These are phyloP conservation scores for Nannoperca australis DNA, from an alignment of 2,797 vertebrate genomes.

Conservation along the genomic window DNA sequence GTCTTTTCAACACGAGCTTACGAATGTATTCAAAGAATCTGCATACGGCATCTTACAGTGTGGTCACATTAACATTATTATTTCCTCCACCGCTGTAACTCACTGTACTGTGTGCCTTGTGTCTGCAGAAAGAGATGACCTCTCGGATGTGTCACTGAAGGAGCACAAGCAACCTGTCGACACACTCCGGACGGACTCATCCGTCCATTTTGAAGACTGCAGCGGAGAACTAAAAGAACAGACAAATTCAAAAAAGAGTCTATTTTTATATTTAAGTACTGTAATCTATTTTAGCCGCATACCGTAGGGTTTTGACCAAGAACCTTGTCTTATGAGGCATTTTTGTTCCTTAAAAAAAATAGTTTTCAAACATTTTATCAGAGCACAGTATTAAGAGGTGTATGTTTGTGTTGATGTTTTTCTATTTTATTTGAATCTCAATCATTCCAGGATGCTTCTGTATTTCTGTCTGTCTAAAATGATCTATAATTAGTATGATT, in stretches of 20 bases:
- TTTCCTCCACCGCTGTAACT: constrained; percentile 1
- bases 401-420: constrained; percentile 75
- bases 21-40: neutral
- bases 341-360: constrained; percentile 68
- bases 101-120: neutral
- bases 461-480: constrained; percentile 67
- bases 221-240: constrained; percentile 68
- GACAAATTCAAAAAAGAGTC: constrained; percentile 80
- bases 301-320: constrained; percentile 76
- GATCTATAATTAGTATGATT: constrained; percentile 71
- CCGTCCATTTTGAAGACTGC: constrained; percentile 71
- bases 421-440: constrained; percentile 76
- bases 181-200: constrained; percentile 46
- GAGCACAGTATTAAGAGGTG: constrained; percentile 82
- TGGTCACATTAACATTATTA: neutral
- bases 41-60: neutral
- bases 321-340: constrained; percentile 64
- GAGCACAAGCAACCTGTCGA: constrained; percentile 31
- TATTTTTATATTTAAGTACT: constrained; percentile 91
- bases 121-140: constrained; percentile 96
- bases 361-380: constrained; percentile 70
- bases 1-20: neutral
- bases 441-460: constrained; percentile 79
- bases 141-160: constrained; percentile 94
- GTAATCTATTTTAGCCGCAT: constrained; percentile 85